Base-by-base conservation (phyloP, 1,140 invertebrate genomes). In the Rhizoglyphus robini region DNA sequence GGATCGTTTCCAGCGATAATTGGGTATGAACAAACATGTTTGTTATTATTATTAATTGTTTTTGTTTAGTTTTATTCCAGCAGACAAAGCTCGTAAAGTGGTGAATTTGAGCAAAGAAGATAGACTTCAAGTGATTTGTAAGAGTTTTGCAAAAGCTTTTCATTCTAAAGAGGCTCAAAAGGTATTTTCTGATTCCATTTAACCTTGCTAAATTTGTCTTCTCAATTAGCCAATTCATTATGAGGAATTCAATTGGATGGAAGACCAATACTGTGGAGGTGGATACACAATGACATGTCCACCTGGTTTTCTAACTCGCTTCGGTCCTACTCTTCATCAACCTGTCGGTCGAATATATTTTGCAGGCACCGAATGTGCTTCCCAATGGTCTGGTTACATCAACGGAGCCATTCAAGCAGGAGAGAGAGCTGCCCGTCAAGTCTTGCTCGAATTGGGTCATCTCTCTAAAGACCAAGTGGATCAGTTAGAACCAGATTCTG, bases 321-420 rank as follows among this genome's bases (percentile, higher is more conserved):
- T 71, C 70, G 74, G 76, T 59, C 72, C 59, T 75, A 76, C 70
- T 13, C 5, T 74, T 5, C 63, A 73, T 25, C 60, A 70, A 29
- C 71, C 73, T 29, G 61, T 74, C 31, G 74, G 69, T 32, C 46
- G 69, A 20, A 47, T 79, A 1, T 71, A 75, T 65, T 79, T 78
- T 70, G 78, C 76, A 18, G 78, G 78, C 1, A 79, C 77, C 32
- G 78, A 79, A 68, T 77, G 76, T 3, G 78, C 78, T 4, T 74
- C 72, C 1, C 65, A 74, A 38, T 79, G 78, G 78, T 71, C 75
- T 27, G 78, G 78, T 31, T 79, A 79, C 68, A 78, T 79, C 75
- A 76, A 78, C 59, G 78, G 78, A 29, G 78, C 77, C 5, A 71
- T 79, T 20, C 71, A 78, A 63, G 71, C 76, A 11, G 78, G 78